Percentiles rank a stretch among this genome's conserved stretches.
phyloP scores from a whole-genome alignment of 2,113 vertebrate species.

The Lynx canadensis region DNA sequence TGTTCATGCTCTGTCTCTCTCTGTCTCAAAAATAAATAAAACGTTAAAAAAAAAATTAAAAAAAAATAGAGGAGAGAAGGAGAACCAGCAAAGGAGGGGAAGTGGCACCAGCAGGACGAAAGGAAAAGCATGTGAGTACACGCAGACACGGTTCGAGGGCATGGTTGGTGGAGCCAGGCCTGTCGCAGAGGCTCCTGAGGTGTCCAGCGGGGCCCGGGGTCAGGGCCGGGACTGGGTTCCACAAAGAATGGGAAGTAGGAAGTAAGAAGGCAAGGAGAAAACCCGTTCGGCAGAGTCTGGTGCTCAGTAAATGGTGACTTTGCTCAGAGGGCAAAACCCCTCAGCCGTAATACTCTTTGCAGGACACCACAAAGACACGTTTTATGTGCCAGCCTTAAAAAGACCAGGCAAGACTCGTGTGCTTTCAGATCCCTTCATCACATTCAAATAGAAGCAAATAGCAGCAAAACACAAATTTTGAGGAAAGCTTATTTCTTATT shows the following conservation, averaged over 20 bases:
- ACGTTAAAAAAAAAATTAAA: no score
- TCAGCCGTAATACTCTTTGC: rapidly evolving
- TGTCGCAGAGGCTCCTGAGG: not conserved
- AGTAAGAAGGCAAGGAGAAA: no score
- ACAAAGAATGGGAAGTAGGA: not conserved
- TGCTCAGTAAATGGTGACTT: not conserved
- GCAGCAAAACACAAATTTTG: not conserved
- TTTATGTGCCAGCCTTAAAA: no score
- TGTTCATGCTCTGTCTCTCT: no score
- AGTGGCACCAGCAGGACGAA: not conserved
- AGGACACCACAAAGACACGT: not conserved
- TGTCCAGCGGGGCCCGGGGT: not conserved
- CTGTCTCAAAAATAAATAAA: no score
- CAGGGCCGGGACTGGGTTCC: not conserved
- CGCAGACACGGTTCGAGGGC: not conserved
- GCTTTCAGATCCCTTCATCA: not conserved
- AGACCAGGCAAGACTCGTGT: not conserved
- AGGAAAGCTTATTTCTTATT: not conserved
- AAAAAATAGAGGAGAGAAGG: not conserved
- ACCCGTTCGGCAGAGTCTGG: not conserved
- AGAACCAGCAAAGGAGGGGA: not conserved
- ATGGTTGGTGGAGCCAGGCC: no score
- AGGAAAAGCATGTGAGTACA: not conserved
- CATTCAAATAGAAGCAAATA: not conserved
- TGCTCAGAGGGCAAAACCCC: not conserved